A percentile compares a stretch with the other conserved stretches of the same genome.
Evolutionary conservation across 2,888 invertebrate genomes (phyloP).

Genomic region (Parnassius apollo): DNA sequence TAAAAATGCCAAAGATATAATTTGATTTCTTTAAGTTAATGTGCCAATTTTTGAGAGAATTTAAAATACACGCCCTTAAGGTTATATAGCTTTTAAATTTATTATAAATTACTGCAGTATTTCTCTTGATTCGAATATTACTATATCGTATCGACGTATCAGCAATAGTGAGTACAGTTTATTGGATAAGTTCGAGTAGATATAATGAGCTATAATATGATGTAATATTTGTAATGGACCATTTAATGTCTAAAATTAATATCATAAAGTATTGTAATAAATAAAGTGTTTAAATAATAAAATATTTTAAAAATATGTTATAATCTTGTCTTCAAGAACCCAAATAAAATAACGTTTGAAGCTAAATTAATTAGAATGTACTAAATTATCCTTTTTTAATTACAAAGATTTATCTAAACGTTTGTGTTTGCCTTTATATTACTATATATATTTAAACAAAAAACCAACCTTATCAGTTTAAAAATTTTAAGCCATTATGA

Average conservation of each 20-base stretch:
- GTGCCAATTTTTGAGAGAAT: constrained; percentile 73
- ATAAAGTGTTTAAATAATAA: constrained; percentile 3
- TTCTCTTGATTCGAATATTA: constrained; percentile 10
- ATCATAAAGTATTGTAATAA: constrained; percentile 2
- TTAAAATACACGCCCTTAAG: constrained; percentile 51
- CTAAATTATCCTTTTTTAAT: too few species aligned
- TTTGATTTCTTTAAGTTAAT: constrained; percentile 36
- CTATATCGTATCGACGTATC: constrained; percentile 50
- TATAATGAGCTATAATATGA: constrained; percentile 21
- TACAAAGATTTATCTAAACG: too few species aligned
- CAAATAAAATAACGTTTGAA: neutral
- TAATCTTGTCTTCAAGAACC: constrained; percentile 6
- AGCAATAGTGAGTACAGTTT: constrained; percentile 36
- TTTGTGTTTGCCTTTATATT: too few species aligned
- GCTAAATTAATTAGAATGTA: too few species aligned
- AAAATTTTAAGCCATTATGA: too few species aligned
- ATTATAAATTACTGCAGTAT: constrained; percentile 29
- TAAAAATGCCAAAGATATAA: constrained; percentile 19
- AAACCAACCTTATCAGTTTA: too few species aligned
- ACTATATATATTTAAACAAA: too few species aligned
- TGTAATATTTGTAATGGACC: constrained; percentile 34
- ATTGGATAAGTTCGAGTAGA: neutral
- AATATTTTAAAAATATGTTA: constrained; percentile 5
- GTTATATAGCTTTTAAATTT: constrained; percentile 32
- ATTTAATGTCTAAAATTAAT: constrained; percentile 26